Evolutionary conservation across 2,113 vertebrate species (phyloP), one percentile per base, ranked within the genome.

Genomic region (Engraulis encrasicolus): DNA sequence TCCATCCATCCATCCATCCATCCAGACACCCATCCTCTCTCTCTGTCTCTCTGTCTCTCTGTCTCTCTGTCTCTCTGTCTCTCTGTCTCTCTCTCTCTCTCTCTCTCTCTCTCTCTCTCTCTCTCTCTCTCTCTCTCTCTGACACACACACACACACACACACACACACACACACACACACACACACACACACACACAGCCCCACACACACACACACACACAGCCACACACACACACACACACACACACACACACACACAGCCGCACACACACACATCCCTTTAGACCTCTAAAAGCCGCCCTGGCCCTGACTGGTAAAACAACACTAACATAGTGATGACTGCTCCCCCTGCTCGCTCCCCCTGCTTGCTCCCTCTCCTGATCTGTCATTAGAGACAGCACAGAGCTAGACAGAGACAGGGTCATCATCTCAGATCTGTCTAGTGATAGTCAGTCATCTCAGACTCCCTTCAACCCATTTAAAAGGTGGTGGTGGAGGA

Each of bases 181-280:
- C 87, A 83, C 88, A 83, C 40, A 45, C 40, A 5, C 40, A 27
- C 58, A 27, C 58, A 27, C 58, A 23, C 23, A 23, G n/a, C 7
- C 23, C 23, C 58, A 31, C 58, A 66, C 20, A 11, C 58, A 23
- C 19, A n/a, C 19, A 58, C 58, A 71, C 27, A 1, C 9, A 86
- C 90, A 38, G 87, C 48, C 89, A 27, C 58, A 27, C 58, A 27
- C 58, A 23, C 23, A 23, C 58, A 27, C 23, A 66, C 58, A 31
- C 58, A 66, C 58, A 11, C 58, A 23, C 19, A n/a, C 19, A 58
- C 58, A 71, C 7, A 0, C 9, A 86, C 90, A 38, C 87, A 34
- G 88, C 91, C 91, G 91, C 87, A 83, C 87, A 84, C 89, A 58
- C 52, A 79, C 82, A 79, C 40, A 88, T 91, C 90, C 91, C 78